These are phyloP conservation scores for Calcarius lapponicus DNA, from an alignment of 2,797 vertebrate species.

Conservation along the genomic window DNA sequence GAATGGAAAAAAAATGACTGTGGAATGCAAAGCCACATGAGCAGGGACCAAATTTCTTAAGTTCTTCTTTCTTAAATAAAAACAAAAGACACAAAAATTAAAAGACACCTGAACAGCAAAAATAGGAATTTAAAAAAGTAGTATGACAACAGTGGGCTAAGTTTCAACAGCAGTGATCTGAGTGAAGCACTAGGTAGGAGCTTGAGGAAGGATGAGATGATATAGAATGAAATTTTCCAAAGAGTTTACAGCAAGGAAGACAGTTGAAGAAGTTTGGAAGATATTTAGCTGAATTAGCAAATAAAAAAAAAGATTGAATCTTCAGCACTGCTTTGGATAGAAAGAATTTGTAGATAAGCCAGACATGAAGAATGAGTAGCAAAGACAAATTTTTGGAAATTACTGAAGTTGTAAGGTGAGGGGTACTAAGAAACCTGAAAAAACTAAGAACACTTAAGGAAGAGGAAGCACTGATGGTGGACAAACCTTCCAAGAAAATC, in stretches of 20 bases:
- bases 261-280: background rate
- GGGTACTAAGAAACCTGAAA: background rate
- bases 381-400: slow-evolving; percentile 1
- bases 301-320: background rate
- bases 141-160: background rate
- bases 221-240: background rate
- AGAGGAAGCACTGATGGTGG: background rate
- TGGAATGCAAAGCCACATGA: background rate
- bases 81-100: background rate
- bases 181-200: background rate
- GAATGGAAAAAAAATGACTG: background rate
- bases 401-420: background rate
- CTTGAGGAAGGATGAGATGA: background rate
- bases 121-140: background rate
- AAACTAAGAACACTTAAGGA: background rate
- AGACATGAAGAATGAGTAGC: background rate
- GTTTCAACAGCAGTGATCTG: background rate
- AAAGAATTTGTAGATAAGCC: background rate
- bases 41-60: background rate
- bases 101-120: background rate
- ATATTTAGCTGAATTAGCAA: background rate
- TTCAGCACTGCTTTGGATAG: background rate
- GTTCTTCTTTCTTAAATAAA: background rate
- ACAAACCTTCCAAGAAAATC: background rate
- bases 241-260: background rate